Evolutionary conservation across 2,797 vertebrate species (phyloP).

Genomic region (Euphonia xanthogaster): DNA sequence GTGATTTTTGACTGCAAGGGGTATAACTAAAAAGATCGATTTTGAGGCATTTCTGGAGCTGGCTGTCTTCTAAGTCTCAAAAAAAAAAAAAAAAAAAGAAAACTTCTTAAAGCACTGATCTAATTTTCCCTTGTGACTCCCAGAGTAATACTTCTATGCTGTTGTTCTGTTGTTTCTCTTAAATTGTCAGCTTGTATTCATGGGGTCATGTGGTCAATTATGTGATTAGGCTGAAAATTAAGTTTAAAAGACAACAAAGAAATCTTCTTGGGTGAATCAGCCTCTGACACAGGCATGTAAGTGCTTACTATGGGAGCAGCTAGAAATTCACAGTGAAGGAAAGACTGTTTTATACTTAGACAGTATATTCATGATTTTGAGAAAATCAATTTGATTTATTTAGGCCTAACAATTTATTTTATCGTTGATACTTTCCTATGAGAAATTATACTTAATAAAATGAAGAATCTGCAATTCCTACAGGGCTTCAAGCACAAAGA

Average conservation of each 20-base stretch:
- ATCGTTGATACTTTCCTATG: neutral
- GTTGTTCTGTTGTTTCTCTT: neutral
- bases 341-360: neutral
- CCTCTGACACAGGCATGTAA: neutral
- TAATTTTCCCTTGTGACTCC: neutral
- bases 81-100: neutral
- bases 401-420: neutral
- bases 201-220: neutral
- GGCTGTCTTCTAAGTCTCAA: neutral
- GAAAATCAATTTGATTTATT: neutral
- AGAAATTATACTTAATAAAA: neutral
- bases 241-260: neutral
- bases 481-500: neutral
- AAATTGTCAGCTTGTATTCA: neutral
- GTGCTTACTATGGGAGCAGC: neutral
- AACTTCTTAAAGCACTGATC: neutral
- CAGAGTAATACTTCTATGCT: neutral
- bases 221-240: constrained; percentile 33
- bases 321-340: neutral
- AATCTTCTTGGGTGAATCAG: neutral
- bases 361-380: neutral
- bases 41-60: neutral
- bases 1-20: neutral
- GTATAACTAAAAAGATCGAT: neutral
- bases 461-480: neutral